Conservation (phyloP, 2,888 invertebrate species). For the Cosmia pyralina region DNA sequence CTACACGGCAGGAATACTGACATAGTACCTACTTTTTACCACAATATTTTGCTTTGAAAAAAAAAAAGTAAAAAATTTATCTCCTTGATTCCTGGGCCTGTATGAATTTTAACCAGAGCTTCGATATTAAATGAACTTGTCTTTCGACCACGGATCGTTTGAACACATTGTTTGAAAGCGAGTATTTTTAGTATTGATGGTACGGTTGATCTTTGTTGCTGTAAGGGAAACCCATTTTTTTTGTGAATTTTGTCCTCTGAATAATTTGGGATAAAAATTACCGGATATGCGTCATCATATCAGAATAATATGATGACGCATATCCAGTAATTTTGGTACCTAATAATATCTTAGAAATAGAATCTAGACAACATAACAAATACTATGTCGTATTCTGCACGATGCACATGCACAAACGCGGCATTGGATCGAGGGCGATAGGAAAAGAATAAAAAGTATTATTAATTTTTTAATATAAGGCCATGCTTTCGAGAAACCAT, state of each 20-base stretch:
- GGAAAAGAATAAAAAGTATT: constrained; percentile 39
- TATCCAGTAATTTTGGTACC: background rate
- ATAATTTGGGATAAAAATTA: background rate
- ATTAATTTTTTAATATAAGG: constrained; percentile 36
- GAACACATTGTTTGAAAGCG: background rate
- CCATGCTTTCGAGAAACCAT: constrained; percentile 33
- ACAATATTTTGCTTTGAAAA: no score
- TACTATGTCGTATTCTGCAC: constrained; percentile 30
- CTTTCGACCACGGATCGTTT: background rate
- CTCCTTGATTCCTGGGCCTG: background rate
- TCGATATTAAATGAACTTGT: background rate
- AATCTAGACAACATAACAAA: background rate
- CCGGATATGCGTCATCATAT: no score
- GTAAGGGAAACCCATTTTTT: no score
- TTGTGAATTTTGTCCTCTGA: background rate
- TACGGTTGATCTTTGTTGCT: background rate
- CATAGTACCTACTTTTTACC: constrained; percentile 11
- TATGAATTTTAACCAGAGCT: background rate
- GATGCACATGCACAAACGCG: constrained; percentile 15
- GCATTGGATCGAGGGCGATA: background rate
- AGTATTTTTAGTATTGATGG: constrained; percentile 2
- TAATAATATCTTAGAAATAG: background rate
- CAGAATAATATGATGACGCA: no score
- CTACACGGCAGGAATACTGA: background rate
- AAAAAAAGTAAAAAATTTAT: background rate